Base-by-base conservation (phyloP, 1,140 invertebrate species). In the Pseudomyrmex sp. region DNA sequence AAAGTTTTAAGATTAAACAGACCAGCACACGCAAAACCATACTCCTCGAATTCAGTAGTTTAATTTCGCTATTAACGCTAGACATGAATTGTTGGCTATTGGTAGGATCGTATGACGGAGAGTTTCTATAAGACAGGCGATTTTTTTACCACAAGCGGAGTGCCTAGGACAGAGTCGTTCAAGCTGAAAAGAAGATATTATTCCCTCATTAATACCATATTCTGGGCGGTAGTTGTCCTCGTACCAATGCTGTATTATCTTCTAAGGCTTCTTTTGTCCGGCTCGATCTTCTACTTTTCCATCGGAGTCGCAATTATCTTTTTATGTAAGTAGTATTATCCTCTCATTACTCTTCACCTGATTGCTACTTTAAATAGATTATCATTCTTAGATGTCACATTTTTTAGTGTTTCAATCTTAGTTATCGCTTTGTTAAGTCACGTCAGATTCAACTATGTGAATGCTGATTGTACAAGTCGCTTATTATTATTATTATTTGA, bases 51-150 rank as follows among this genome's bases (percentile, higher is more conserved):
- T 35, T 35, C 35, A 35, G 35, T 35, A 35, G 35, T 35, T 35
- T 35, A 35, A 35, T 35, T 35, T 35, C 35, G 35, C n/a, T 35
- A 35, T 35, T 35, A 35, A 35, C 35, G 35, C 35, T 35, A 35
- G 35, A 35, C 5, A 35, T 61, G 52, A 69, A 87, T 44, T 80
- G 66, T 76, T 72, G 35, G 35, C 35, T 76, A 69, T 88, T 85
- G 95, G 52, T 93, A 97, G 96, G 97, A 98, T 93, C 95, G 96
- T 92, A 95, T 98, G 94, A 95, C 96, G 89, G 97, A 97, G 54
- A 98, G 97, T 89, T 98, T 98, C 91, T 90, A 96, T 46, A 95
- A 97, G 90, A 97, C 97, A n/a, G 97, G 97, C 23, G 97, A 97
- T 93, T 98, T 97, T 93, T 98, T 98, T 90, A 93, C 95, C 65